A percentile compares a stretch with the other conserved stretches of the same genome.
Conservation (phyloP, 2,797 vertebrate species). For the Cercopithecus mitis region DNA sequence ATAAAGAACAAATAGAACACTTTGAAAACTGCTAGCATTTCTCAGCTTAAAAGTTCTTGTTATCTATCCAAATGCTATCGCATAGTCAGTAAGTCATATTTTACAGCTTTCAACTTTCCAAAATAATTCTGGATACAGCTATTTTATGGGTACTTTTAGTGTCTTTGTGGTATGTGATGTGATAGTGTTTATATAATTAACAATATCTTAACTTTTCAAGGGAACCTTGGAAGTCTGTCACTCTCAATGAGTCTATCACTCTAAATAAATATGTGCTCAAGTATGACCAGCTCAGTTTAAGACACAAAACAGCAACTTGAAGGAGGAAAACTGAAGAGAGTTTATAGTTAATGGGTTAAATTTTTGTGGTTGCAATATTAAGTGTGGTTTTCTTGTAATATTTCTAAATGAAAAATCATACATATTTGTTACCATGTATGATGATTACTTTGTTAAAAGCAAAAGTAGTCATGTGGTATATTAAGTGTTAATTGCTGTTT, state of each 20-base stretch:
- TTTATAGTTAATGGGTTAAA: constrained; percentile 78
- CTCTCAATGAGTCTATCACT: constrained; percentile 52
- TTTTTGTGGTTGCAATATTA: constrained; percentile 77
- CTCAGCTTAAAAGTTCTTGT: background rate
- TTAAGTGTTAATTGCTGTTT: constrained; percentile 78
- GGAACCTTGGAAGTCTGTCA: constrained; percentile 63
- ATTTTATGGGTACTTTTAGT: constrained; percentile 68
- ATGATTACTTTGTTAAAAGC: constrained; percentile 81
- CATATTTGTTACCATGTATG: constrained; percentile 74
- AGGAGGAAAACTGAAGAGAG: constrained; percentile 60
- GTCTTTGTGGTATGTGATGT: constrained; percentile 64
- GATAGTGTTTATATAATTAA: constrained; percentile 72
- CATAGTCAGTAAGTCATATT: constrained; percentile 59
- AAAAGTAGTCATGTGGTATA: constrained; percentile 77
- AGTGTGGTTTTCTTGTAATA: constrained; percentile 78
- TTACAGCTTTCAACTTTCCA: constrained; percentile 67
- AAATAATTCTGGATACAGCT: constrained; percentile 46
- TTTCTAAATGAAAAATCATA: constrained; percentile 77
- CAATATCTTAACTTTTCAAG: constrained; percentile 66
- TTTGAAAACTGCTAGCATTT: background rate
- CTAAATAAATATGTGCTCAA: constrained; percentile 24
- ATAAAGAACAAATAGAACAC: constrained; percentile 5
- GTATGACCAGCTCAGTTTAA: constrained; percentile 50
- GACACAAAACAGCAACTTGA: constrained; percentile 68
- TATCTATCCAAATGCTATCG: constrained; percentile 74